Percentiles rank a stretch among this genome's conserved stretches.
Evolutionary conservation across 2,888 invertebrate genomes (phyloP).

Genomic region (Ichneumoninae sp.): DNA sequence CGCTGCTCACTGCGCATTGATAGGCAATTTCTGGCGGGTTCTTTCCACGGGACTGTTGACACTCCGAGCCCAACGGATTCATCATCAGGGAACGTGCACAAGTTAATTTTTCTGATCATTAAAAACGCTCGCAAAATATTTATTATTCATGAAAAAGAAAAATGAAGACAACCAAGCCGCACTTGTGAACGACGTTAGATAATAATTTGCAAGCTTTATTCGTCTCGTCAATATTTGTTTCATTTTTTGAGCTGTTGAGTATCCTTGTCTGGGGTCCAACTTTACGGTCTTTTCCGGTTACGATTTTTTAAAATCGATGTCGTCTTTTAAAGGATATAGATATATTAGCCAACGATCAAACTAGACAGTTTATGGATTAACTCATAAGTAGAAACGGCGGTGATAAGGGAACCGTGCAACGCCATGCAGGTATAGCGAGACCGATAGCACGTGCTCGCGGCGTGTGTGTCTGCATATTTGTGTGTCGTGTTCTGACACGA

Average conservation of each 20-base stretch:
- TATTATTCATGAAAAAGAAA: background rate
- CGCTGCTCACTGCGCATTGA: conserved; percentile 2
- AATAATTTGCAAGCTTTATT: conserved; percentile 7
- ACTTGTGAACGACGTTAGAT: conserved; percentile 18
- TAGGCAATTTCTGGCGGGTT: conserved; percentile 38
- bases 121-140: background rate
- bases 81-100: conserved; percentile 24
- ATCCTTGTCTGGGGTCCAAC: background rate
- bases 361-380: conserved; percentile 37
- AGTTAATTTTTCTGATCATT: conserved; percentile 4
- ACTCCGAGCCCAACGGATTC: conserved; percentile 21
- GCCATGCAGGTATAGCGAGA: conserved; percentile 38
- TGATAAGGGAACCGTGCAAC: conserved; percentile 44
- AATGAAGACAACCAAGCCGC: background rate
- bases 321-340: conserved; percentile 13
- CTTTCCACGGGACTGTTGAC: conserved; percentile 43
- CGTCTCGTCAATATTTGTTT: background rate
- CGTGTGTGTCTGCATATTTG: conserved; percentile 42
- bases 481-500: conserved; percentile 6
- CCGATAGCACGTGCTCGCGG: conserved; percentile 56
- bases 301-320: background rate
- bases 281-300: conserved; percentile 19
- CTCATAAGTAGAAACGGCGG: conserved; percentile 1
- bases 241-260: background rate
- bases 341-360: conserved; percentile 51